phyloP scores from a whole-genome alignment of 1,140 invertebrate species.

The Apis cerana region DNA sequence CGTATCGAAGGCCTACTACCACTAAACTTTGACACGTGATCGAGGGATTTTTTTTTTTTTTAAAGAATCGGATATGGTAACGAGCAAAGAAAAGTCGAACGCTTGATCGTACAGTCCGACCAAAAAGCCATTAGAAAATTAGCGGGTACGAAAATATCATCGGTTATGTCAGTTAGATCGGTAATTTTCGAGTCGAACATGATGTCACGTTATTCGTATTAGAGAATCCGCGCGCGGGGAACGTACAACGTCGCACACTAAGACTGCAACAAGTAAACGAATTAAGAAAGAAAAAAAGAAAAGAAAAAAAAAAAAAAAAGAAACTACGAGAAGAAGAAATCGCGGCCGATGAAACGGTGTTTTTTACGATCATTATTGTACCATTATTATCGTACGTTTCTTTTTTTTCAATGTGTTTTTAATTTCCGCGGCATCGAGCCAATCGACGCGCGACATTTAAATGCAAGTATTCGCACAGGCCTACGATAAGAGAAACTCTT shows the following conservation, averaged over 20 bases:
- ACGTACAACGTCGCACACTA: slow-evolving; percentile 7
- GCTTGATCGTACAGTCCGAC: slow-evolving; percentile 31
- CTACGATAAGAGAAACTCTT: slow-evolving; percentile 55
- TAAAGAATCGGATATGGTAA: background rate
- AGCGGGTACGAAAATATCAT: background rate
- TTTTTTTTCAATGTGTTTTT: background rate
- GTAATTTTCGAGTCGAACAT: background rate
- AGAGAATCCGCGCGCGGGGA: background rate
- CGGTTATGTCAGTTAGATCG: background rate
- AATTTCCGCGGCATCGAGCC: slow-evolving; percentile 32
- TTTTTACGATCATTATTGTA: slow-evolving; percentile 28
- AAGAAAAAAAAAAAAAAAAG: too few species aligned
- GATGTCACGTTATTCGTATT: slow-evolving; percentile 1
- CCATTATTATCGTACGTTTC: slow-evolving; percentile 8
- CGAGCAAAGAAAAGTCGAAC: slow-evolving; percentile 5
- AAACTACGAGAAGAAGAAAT: background rate
- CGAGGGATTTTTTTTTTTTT: too few species aligned
- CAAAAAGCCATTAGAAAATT: slow-evolving; percentile 22
- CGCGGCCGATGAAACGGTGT: background rate
- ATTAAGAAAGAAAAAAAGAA: background rate
- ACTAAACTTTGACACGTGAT: too few species aligned
- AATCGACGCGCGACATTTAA: slow-evolving; percentile 27
- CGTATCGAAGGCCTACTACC: slow-evolving; percentile 26
- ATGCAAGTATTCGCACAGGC: slow-evolving; percentile 57
- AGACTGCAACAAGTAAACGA: slow-evolving; percentile 17